Base-by-base conservation (phyloP, 2,888 invertebrate species). In the Coelogynopora nodosa region DNA sequence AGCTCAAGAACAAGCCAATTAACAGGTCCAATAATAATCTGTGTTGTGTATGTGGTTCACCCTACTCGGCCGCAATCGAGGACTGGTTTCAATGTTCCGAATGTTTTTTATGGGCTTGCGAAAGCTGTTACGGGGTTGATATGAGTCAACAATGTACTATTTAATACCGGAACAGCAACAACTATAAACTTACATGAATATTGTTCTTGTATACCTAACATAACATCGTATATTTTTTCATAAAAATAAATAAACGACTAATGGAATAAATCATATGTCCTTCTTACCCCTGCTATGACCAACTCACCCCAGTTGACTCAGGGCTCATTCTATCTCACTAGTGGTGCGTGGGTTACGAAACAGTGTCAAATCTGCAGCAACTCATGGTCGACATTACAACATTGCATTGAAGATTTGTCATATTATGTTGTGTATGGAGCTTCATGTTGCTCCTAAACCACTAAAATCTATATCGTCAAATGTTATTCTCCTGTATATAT, bases 261-360 rank as follows among this genome's bases (percentile, higher is more conserved):
- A 74, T 74, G 74, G 74, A 74, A 74, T 74, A 74, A 74, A 26
- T 74, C 74, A 74, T 74, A 74, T 74, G 74, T 74, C 74, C 74
- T 74, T 74, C 74, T 74, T 26, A 23, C 74, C 74, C 74, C 74
- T n/a, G 74, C 74, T 74, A 74, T 23, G 74, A 26, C 74, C 74
- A 74, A 74, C 74, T 23, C 74, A 74, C 74, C 74, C 74, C 74
- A 74, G 74, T 74, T 74, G 74, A 74, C 74, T 74, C 23, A 74
- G 49, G n/a, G n/a, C n/a, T n/a, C n/a, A n/a, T n/a, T n/a, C n/a
- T n/a, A n/a, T n/a, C n/a, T n/a, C n/a, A n/a, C n/a, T n/a, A n/a
- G n/a, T n/a, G n/a, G n/a, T n/a, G n/a, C n/a, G n/a, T n/a, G n/a
- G n/a, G n/a, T n/a, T n/a, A n/a, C n/a, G n/a, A n/a, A n/a, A n/a